Percentiles rank a stretch among this genome's conserved stretches.
These are phyloP conservation scores for Acomys russatus DNA, from an alignment of 2,797 vertebrate species.

Conservation along the genomic window DNA sequence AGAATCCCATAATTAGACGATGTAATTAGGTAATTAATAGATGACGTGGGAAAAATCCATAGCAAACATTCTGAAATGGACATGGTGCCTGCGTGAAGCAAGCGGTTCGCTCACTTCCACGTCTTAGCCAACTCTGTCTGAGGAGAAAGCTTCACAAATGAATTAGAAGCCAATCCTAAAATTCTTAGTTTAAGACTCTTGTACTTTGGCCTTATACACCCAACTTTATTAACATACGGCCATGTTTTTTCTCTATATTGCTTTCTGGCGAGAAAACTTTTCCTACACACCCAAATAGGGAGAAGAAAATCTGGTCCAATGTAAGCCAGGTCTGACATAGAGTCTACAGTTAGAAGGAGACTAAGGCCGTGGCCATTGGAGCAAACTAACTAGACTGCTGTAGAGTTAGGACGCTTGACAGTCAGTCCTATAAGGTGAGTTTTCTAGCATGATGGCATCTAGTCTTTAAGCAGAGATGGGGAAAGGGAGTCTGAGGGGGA, in stretches of 20 bases:
- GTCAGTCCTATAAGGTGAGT: background rate
- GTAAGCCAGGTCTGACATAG: background rate
- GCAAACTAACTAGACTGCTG: background rate
- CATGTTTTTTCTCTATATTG: background rate
- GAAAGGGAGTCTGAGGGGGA: background rate
- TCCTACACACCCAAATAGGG: background rate
- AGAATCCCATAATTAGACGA: slow-evolving; percentile 90
- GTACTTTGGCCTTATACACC: background rate
- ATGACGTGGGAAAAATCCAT: slow-evolving; percentile 90
- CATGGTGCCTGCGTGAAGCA: slow-evolving; percentile 36
- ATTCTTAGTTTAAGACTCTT: background rate
- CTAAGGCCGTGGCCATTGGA: background rate
- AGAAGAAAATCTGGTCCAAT: background rate
- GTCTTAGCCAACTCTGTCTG: slow-evolving; percentile 8
- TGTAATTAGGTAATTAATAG: slow-evolving; percentile 92
- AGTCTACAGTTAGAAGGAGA: slow-evolving; percentile 23
- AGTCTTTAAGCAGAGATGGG: background rate
- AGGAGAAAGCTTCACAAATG: background rate
- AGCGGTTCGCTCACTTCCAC: slow-evolving; percentile 18
- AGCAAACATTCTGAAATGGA: slow-evolving; percentile 88
- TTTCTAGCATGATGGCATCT: background rate
- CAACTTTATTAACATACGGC: background rate
- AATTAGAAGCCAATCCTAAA: background rate
- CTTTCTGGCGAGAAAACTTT: background rate
- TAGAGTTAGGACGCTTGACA: background rate